phyloP scores from a whole-genome alignment of 2,888 invertebrate genomes.

The Quadriops clusia region DNA sequence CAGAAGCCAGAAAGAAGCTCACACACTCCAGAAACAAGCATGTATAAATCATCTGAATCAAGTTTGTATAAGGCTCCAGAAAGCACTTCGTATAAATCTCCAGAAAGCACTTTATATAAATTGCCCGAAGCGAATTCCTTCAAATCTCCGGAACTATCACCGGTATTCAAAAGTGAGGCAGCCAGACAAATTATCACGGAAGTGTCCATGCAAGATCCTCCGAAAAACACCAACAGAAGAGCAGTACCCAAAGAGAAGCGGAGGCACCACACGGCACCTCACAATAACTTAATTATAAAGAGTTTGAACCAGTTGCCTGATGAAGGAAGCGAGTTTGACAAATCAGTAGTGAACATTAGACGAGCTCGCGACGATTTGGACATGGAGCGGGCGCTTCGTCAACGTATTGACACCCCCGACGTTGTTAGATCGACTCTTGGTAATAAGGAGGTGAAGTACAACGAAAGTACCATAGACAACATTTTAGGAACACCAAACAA shows the following conservation, averaged over 20 bases:
- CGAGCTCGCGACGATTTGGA: conserved; percentile 75
- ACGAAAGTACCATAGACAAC: conserved; percentile 75
- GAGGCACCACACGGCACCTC: conserved; percentile 78
- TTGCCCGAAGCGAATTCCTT: conserved; percentile 7
- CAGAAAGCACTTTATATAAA: too few relatives aligned
- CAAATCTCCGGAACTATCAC: conserved; percentile 49
- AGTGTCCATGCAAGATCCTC: conserved; percentile 42
- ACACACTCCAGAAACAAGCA: too few relatives aligned
- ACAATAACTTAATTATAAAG: conserved; percentile 36
- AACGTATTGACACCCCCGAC: conserved; percentile 68
- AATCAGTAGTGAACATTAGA: conserved; percentile 31
- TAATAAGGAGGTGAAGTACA: conserved; percentile 52
- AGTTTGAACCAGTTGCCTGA: conserved; percentile 29
- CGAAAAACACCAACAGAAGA: conserved; percentile 40
- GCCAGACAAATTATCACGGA: conserved; percentile 78
- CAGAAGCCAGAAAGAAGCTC: too few relatives aligned
- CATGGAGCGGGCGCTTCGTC: conserved; percentile 72
- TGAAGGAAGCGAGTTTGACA: conserved; percentile 27
- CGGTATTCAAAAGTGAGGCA: conserved; percentile 77
- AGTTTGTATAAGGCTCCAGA: too few relatives aligned
- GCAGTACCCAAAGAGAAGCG: conserved; percentile 72
- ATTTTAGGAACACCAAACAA: conserved; percentile 79
- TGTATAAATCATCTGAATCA: too few relatives aligned
- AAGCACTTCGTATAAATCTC: too few relatives aligned
- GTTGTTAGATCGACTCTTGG: conserved; percentile 74